phyloP scores from a whole-genome alignment of 2,113 vertebrate species.

The Puma concolor region DNA sequence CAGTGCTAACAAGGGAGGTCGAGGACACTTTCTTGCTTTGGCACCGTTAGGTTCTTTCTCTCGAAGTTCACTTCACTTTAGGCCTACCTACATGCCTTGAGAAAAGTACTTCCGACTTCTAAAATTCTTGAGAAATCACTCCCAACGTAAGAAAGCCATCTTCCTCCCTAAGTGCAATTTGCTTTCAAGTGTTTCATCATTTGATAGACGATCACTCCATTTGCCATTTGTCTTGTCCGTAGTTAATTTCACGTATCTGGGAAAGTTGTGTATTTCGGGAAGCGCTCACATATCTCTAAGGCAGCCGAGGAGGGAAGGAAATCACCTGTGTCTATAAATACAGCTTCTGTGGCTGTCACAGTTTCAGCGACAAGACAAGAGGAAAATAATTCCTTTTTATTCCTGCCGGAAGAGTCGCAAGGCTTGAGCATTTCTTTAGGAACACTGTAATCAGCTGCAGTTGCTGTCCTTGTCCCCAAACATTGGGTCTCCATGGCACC shows the following conservation, averaged over 20 bases:
- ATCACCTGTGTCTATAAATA: constrained; percentile 57
- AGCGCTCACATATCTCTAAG: background rate
- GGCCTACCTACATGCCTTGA: constrained; percentile 39
- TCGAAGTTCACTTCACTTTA: constrained; percentile 48
- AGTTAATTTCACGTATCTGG: constrained; percentile 11
- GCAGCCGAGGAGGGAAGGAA: background rate
- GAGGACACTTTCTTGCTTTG: background rate
- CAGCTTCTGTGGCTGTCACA: background rate
- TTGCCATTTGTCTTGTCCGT: background rate
- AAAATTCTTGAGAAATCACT: constrained; percentile 10
- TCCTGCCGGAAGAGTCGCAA: background rate
- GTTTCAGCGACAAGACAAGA: background rate
- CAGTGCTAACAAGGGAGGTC: background rate
- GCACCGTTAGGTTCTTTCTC: background rate
- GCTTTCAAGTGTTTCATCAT: constrained; percentile 35
- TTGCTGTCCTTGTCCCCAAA: background rate
- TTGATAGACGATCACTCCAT: background rate
- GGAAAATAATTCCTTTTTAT: background rate
- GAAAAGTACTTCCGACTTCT: constrained; percentile 65
- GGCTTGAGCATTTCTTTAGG: background rate
- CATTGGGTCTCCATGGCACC: accelerated
- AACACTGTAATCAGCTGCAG: accelerated
- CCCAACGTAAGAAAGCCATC: constrained; percentile 16
- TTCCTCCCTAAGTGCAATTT: constrained; percentile 37
- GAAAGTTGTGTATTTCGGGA: constrained; percentile 32